Evolutionary conservation across 1,140 invertebrate genomes (phyloP).

Genomic region (Andricus grossulariae): DNA sequence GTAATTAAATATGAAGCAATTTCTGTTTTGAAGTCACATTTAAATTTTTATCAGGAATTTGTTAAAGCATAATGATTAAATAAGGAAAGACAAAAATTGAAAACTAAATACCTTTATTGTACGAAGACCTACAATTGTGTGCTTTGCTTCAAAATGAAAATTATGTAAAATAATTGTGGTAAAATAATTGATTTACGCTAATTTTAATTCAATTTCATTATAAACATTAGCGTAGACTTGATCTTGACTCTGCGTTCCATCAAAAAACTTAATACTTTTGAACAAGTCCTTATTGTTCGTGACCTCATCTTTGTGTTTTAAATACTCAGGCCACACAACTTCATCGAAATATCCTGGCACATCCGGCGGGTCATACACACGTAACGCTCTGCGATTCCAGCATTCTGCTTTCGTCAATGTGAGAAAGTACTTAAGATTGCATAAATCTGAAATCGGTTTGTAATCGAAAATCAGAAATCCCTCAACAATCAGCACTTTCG

Average conservation of each 20-base stretch:
- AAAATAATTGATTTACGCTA: not conserved
- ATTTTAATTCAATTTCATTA: constrained; percentile 47
- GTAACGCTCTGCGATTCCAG: constrained; percentile 76
- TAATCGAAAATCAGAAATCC: constrained; percentile 87
- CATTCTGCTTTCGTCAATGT: constrained; percentile 82
- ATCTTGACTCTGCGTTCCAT: constrained; percentile 61
- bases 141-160: constrained; percentile 37
- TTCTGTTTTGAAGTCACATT: constrained; percentile 40
- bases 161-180: not conserved
- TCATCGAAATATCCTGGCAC: constrained; percentile 87
- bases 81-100: too few relatives aligned
- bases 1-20: too few relatives aligned
- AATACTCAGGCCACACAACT: constrained; percentile 86
- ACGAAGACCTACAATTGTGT: too few relatives aligned
- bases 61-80: too few relatives aligned
- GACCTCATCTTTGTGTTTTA: constrained; percentile 67
- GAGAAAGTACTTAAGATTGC: constrained; percentile 85
- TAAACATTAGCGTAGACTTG: constrained; percentile 61
- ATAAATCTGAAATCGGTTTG: constrained; percentile 79
- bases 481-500: constrained; percentile 83
- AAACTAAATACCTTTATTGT: too few relatives aligned
- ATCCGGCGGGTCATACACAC: constrained; percentile 86
- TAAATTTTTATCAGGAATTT: not conserved
- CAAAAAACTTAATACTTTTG: constrained; percentile 62
- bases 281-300: constrained; percentile 51